A percentile compares a stretch with the other conserved stretches of the same genome.
These are phyloP conservation scores for Drosophila borborema DNA, from an alignment of 2,888 invertebrate species.

Conservation along the genomic window DNA sequence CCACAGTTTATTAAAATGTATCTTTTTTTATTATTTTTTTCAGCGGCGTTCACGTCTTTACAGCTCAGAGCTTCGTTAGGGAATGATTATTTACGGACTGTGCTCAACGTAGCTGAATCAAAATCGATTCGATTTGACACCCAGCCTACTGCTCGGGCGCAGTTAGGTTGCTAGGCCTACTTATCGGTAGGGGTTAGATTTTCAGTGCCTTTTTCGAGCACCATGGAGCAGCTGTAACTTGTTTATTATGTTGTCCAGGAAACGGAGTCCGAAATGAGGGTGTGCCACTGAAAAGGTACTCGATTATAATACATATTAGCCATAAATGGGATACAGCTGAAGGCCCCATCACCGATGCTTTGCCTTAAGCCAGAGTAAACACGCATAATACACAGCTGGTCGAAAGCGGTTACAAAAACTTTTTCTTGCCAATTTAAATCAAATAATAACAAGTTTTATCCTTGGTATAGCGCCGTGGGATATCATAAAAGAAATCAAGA, in stretches of 20 bases:
- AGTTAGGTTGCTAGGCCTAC: slow-evolving; percentile 28
- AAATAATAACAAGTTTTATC: background rate
- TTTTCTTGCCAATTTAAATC: background rate
- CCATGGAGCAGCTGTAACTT: slow-evolving; percentile 28
- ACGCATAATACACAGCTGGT: background rate
- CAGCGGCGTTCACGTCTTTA: slow-evolving; percentile 11
- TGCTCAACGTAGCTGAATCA: background rate
- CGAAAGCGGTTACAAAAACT: background rate
- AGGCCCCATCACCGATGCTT: background rate
- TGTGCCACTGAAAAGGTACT: background rate
- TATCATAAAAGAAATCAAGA: background rate
- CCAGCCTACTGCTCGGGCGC: slow-evolving; percentile 36
- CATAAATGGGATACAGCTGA: background rate
- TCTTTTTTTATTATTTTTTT: slow-evolving; percentile 12
- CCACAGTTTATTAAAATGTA: background rate
- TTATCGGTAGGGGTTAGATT: slow-evolving; percentile 6
- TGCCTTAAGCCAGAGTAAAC: background rate
- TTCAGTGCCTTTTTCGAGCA: background rate
- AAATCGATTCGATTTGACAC: slow-evolving; percentile 42
- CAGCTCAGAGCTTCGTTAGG: slow-evolving; percentile 15
- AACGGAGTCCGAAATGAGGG: slow-evolving; percentile 21
- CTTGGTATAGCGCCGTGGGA: background rate
- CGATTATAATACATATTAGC: slow-evolving; percentile 1
- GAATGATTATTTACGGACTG: slow-evolving; percentile 31
- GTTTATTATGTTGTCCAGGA: slow-evolving; percentile 56